Evolutionary conservation across 2,113 vertebrate species (phyloP).

Genomic region (Pycnonotus jocosus): DNA sequence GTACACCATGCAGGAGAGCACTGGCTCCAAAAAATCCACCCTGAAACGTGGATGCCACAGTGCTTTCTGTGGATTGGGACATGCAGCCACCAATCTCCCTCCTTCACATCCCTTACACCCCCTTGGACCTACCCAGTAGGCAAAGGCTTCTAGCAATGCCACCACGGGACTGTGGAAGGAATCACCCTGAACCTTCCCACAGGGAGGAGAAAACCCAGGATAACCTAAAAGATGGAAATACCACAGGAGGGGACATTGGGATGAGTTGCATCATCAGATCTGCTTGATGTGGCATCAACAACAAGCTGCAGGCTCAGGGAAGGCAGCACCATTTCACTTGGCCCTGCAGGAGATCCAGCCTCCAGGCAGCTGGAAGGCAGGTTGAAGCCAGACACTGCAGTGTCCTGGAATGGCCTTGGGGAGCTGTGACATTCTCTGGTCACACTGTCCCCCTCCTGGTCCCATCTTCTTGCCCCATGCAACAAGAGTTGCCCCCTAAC

Average conservation of each 20-base stretch:
- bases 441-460: neutral
- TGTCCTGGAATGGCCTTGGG: neutral
- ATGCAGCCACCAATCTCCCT: neutral
- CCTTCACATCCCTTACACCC: neutral
- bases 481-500: accelerated
- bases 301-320: neutral
- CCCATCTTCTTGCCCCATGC: neutral
- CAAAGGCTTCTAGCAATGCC: neutral
- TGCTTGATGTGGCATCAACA: neutral
- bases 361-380: neutral
- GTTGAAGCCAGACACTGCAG: neutral
- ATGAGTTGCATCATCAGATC: accelerated
- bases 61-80: neutral
- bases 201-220: neutral
- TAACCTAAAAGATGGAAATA: neutral
- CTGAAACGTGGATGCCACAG: accelerated
- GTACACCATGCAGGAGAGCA: accelerated
- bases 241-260: neutral
- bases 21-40: neutral
- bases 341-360: neutral
- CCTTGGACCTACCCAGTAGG: neutral
- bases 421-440: neutral
- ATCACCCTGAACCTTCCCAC: neutral
- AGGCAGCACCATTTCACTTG: neutral
- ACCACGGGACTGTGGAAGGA: neutral